phyloP scores from a whole-genome alignment of 2,797 vertebrate genomes.

The Gobio occitaniae region DNA sequence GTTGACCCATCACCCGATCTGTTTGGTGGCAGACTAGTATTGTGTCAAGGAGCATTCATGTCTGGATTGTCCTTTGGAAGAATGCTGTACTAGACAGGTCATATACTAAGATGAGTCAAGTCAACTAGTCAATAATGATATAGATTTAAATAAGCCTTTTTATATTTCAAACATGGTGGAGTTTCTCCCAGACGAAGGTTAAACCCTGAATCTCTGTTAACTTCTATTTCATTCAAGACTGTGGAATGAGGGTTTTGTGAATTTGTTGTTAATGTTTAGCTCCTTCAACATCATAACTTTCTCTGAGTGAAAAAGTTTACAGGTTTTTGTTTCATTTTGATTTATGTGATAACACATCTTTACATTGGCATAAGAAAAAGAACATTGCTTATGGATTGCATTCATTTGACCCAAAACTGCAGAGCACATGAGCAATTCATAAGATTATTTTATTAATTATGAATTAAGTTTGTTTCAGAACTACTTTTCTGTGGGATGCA shows the following conservation, averaged over 20 bases:
- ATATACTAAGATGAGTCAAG: not conserved
- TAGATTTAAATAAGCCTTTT: not conserved
- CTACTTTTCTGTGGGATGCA: not conserved
- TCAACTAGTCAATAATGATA: not conserved
- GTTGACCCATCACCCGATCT: not conserved
- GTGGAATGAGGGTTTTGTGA: not conserved
- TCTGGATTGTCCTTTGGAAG: not conserved
- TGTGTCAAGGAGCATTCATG: not conserved
- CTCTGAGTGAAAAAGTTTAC: not conserved
- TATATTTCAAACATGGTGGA: not conserved
- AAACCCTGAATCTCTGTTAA: not conserved
- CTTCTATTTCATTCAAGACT: not conserved
- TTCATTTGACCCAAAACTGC: not conserved
- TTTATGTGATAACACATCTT: not conserved
- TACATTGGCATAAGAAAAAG: not conserved
- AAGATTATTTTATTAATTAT: not conserved
- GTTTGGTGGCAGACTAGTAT: not conserved
- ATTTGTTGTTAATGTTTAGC: not conserved
- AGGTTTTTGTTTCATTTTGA: not conserved
- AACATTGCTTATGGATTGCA: not conserved
- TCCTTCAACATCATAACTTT: not conserved
- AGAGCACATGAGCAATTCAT: not conserved
- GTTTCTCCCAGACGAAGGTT: not conserved
- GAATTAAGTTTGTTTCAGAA: not conserved
- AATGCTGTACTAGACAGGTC: slow-evolving; percentile 5